Evolutionary conservation across 2,113 vertebrate genomes (phyloP), one percentile per base, ranked within the genome.

Genomic region (Hiodon alosoides): DNA sequence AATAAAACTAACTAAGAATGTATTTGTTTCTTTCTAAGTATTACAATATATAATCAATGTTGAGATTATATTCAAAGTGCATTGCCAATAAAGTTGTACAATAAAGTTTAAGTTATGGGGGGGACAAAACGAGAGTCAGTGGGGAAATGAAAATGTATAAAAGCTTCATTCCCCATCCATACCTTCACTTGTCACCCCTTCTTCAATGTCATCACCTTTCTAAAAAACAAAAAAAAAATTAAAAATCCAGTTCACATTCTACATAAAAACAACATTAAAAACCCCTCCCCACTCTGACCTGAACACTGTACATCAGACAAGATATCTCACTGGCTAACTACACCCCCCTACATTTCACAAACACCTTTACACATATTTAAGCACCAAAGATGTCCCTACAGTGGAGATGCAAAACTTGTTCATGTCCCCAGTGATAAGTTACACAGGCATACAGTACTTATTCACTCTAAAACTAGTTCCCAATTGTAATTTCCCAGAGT

Each of bases 161-260:
- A 8, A 10, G 8, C 6, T 60, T 31, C 9, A 55, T 53, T 59
- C 14, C 31, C 7, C 75, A 74, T 73, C 64, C 83, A 60, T 90
- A 98, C 96, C 97, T 97, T 99, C 96, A 66, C 96, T 99, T 0
- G 97, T 99, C 85, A 98, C 97, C 0, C 97, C 97, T 85, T 98
- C 97, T 79, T 98, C 97, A 10, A 86, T 90, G 47, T 96, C 95
- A 0, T 97, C 95, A 68, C 96, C 96, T 85, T 94, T 93, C 97
- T 99, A 89, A 71, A 85, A 85, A 77, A 5, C 83, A 72, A 85
- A 85, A 71, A 81, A 79, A 84, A 72, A 79, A 10, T 57, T 76
- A 10, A 57, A 13, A 57, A 76, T 14, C 50, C 3, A 46, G 71
- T 64, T 51, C 11, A 60, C 6, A 46, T 17, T 48, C 62, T 70